Evolutionary conservation across 2,888 invertebrate genomes (phyloP).

Genomic region (Portevinia maculata): DNA sequence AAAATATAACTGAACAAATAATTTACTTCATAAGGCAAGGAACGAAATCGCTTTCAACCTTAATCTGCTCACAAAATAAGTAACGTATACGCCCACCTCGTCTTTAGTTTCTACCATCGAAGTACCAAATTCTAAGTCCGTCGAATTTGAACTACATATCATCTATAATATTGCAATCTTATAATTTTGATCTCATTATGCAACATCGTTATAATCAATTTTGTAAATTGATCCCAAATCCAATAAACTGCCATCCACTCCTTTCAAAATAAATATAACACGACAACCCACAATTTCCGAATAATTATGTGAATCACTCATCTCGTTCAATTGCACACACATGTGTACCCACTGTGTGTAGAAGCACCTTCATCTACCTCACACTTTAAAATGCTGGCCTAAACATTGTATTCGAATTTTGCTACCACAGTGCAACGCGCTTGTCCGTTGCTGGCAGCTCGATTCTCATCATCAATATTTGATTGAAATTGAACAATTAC

Average conservation of each 20-base stretch:
- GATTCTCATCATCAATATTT: conserved; percentile 59
- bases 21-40: too few species aligned
- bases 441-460: conserved; percentile 22
- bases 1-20: too few species aligned
- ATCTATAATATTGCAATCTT: conserved; percentile 17
- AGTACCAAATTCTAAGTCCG: neutral
- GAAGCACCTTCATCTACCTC: neutral
- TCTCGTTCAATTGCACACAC: too few species aligned
- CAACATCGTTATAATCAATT: conserved; percentile 66
- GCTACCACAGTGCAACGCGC: neutral
- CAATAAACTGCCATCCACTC: conserved; percentile 10
- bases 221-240: conserved; percentile 63
- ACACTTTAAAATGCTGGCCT: neutral
- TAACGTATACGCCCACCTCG: neutral
- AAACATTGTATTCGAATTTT: conserved; percentile 2
- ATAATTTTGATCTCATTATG: conserved; percentile 23
- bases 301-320: conserved; percentile 56
- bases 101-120: too few species aligned
- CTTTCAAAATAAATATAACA: neutral
- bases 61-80: neutral
- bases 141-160: neutral
- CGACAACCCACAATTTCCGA: conserved; percentile 21
- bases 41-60: too few species aligned
- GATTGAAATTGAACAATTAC: conserved; percentile 70
- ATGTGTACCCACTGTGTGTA: too few species aligned